Evolutionary conservation across 2,113 vertebrate genomes (phyloP).

Genomic region (Heterotilapia buettikoferi): DNA sequence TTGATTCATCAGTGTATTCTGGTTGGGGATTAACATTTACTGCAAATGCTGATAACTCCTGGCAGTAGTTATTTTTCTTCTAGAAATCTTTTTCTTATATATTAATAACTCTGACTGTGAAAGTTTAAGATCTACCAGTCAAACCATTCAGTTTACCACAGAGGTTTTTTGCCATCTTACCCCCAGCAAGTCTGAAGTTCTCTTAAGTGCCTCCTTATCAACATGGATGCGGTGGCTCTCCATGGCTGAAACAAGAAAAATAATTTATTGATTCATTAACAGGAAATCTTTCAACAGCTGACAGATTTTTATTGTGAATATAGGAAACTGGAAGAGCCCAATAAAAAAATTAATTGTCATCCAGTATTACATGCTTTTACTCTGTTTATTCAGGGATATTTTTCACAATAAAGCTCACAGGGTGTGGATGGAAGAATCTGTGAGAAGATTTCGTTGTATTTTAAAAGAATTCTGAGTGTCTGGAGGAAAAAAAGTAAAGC

Average conservation of each 20-base stretch:
- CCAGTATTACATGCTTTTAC: background rate
- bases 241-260: constrained; percentile 75
- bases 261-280: background rate
- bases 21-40: background rate
- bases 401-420: background rate
- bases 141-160: background rate
- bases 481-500: background rate
- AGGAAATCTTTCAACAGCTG: background rate
- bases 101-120: background rate
- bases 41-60: background rate
- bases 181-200: constrained; percentile 83
- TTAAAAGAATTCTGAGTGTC: background rate
- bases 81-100: background rate
- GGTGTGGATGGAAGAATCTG: background rate
- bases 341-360: background rate
- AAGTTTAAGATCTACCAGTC: background rate
- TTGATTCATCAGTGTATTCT: background rate
- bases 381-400: background rate
- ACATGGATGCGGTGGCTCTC: constrained; percentile 81
- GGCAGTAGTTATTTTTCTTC: background rate
- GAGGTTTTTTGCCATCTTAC: constrained; percentile 56
- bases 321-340: background rate
- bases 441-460: background rate
- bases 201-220: constrained; percentile 78
- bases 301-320: background rate